These are phyloP conservation scores for Ifrita kowaldi DNA, from an alignment of 2,113 vertebrate species.

Conservation along the genomic window DNA sequence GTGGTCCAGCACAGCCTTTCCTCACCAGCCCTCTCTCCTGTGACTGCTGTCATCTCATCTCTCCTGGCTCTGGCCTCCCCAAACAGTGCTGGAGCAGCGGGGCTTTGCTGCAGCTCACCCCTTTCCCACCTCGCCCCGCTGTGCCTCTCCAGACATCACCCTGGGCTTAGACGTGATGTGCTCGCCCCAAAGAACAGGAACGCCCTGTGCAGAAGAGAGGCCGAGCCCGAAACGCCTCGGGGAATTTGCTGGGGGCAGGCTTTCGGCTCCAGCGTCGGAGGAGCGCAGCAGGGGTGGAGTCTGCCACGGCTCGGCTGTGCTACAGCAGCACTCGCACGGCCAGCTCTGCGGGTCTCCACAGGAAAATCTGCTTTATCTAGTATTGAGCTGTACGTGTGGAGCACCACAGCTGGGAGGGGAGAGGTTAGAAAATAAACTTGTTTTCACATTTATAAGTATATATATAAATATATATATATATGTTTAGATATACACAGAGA, in stretches of 20 bases:
- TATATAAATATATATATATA: background rate
- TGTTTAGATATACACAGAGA: background rate
- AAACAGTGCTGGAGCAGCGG: background rate
- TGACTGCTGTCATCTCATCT: background rate
- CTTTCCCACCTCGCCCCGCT: rapidly evolving
- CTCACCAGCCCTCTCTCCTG: background rate
- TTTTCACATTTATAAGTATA: background rate
- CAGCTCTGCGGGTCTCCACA: background rate
- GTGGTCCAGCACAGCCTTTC: background rate
- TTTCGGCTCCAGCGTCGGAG: background rate
- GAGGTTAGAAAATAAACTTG: background rate
- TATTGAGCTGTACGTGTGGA: background rate
- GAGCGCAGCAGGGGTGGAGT: background rate
- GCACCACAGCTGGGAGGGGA: background rate
- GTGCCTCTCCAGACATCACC: background rate
- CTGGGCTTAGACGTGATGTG: background rate
- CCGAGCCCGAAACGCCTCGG: rapidly evolving
- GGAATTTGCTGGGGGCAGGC: background rate
- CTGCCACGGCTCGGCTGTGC: rapidly evolving
- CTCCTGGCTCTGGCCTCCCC: background rate
- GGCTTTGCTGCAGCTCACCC: background rate
- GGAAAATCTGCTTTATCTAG: background rate
- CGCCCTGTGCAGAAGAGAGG: background rate
- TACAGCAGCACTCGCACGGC: rapidly evolving
- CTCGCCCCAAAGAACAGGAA: background rate